These are phyloP conservation scores for Karalla daura DNA, from an alignment of 2,797 vertebrate genomes.

Conservation along the genomic window DNA sequence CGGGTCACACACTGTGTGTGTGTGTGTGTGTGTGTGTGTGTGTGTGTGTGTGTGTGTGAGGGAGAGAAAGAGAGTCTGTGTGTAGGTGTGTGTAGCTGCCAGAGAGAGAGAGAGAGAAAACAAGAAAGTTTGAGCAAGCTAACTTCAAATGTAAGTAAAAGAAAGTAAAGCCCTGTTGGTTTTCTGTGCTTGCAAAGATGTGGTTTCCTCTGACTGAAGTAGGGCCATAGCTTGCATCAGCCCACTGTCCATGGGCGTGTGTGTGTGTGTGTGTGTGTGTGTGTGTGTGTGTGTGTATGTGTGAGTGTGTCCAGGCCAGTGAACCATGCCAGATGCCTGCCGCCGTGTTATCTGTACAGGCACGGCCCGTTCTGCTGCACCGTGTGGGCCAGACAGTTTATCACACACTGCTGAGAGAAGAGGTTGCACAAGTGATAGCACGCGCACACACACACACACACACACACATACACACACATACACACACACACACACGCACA, in stretches of 20 bases:
- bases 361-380: constrained; percentile 33
- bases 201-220: constrained; percentile 57
- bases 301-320: constrained; percentile 48
- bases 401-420: constrained; percentile 40
- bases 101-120: constrained; percentile 15
- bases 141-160: too few relatives aligned
- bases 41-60: not conserved
- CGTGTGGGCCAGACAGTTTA: constrained; percentile 53
- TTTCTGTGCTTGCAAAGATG: constrained; percentile 56
- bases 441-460: not conserved
- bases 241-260: constrained; percentile 36
- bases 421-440: constrained; percentile 22
- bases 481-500: not conserved
- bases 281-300: constrained; percentile 36
- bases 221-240: constrained; percentile 50
- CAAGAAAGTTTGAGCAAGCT: too few relatives aligned
- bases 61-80: constrained; percentile 7
- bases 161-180: constrained; percentile 37
- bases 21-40: constrained; percentile 32
- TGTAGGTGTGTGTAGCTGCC: too few relatives aligned
- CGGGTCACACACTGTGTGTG: constrained; percentile 60
- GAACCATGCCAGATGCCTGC: constrained; percentile 60
- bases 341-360: constrained; percentile 56
- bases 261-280: constrained; percentile 48
- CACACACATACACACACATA: not conserved